Evolutionary conservation across 2,888 invertebrate species (phyloP), one percentile per base, ranked within the genome.

Genomic region (Serrognathus titanus): DNA sequence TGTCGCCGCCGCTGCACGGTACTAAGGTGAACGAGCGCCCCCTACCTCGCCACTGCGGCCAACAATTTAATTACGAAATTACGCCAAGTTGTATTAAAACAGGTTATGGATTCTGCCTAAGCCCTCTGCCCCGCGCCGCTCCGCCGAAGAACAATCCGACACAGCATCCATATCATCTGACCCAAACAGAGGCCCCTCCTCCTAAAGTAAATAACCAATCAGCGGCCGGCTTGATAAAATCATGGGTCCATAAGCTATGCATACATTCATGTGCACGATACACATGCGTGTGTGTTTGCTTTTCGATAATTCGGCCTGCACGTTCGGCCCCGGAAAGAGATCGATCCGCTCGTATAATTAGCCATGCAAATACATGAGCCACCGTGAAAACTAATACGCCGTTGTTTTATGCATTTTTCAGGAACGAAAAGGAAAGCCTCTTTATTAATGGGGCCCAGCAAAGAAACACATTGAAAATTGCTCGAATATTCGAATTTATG

Each of bases 201-300:
- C 68, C 70, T 48, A 76, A 68, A 69, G 75, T 74, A 76, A 77
- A 77, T 74, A 76, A 75, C 77, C 77, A 77, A 76, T 76, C 76
- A 76, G 74, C 71, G 73, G 71, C 71, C 71, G 68, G 74, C 69
- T 72, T 73, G 76, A 76, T 77, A 76, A 77, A 76, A 77, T 77
- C 77, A 76, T 76, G 76, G 75, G 72, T 75, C 75, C 76, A 75
- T 75, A 74, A 74, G 74, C 74, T 73, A 75, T 75, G 74, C 72
- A 75, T 74, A 74, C 74, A 73, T 72, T 61, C 62, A 66, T 63
- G 64, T 62, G 60, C 60, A 71, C 72, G 69, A 68, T 72, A 70
- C 58, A 60, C 71, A 71, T 70, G 73, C 71, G 71, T 72, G 71
- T 72, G 71, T 72, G 68, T 69, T 54, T 58, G 51, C 54, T 53